A percentile compares a stretch with the other conserved stretches of the same genome.
These are phyloP conservation scores for Hydrozoanthus gracilis DNA, from an alignment of 92 coral and sea anemone species.

Conservation along the genomic window DNA sequence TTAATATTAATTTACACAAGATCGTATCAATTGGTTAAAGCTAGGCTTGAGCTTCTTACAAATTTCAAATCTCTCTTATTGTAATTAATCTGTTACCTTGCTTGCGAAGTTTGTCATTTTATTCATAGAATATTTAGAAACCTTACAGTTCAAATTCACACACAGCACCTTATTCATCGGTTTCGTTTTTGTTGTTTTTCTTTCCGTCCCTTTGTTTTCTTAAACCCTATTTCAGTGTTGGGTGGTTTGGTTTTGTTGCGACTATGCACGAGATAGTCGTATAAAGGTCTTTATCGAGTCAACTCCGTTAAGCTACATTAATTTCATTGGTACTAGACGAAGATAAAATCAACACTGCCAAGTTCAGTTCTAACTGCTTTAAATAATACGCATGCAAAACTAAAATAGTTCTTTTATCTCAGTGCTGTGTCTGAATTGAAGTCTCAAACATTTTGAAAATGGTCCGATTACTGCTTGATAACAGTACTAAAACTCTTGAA, in stretches of 20 bases:
- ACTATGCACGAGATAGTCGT: background rate
- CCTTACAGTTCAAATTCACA: background rate
- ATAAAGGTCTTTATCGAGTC: background rate
- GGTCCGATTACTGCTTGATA: conserved; percentile 1
- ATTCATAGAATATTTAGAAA: background rate
- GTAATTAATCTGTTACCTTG: background rate
- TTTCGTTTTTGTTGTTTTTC: conserved; percentile 49
- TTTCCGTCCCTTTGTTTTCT: conserved; percentile 45
- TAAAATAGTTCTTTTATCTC: conserved; percentile 26
- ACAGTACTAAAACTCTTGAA: background rate
- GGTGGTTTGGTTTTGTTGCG: background rate
- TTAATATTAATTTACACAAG: conserved; percentile 47
- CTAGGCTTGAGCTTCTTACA: conserved; percentile 10
- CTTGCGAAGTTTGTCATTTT: background rate
- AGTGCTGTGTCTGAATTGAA: no score
- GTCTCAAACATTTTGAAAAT: no score
- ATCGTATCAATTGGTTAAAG: conserved; percentile 33
- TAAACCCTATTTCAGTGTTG: conserved; percentile 3
- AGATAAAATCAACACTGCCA: conserved; percentile 22
- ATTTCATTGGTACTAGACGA: conserved; percentile 22
- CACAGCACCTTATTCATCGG: conserved; percentile 13
- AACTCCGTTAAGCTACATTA: background rate
- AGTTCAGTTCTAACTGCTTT: conserved; percentile 15
- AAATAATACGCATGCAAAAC: background rate
- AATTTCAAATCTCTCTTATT: conserved; percentile 1